Percentiles rank a stretch among this genome's conserved stretches.
phyloP scores from a whole-genome alignment of 2,888 invertebrate species.

The Lobophora halterata region DNA sequence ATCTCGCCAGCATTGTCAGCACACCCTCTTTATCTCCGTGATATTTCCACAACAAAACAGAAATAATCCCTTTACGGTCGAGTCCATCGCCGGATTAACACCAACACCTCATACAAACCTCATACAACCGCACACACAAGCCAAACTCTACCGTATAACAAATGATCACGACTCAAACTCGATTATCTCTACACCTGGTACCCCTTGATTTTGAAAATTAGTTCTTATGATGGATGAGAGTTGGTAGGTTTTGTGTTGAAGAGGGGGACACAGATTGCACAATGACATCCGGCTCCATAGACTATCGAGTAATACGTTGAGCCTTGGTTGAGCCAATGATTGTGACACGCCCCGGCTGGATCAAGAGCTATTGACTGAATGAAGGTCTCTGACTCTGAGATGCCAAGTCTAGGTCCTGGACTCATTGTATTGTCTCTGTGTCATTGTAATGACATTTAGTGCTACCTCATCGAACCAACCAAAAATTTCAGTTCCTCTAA shows the following conservation, averaged over 20 bases:
- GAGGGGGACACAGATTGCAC: slow-evolving; percentile 14
- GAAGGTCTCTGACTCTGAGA: too few relatives aligned
- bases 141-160: neutral
- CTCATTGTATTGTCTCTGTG: too few relatives aligned
- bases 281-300: slow-evolving; percentile 15
- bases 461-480: too few relatives aligned
- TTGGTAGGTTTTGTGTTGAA: slow-evolving; percentile 7
- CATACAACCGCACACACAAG: neutral
- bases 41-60: slow-evolving; percentile 16
- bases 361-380: too few relatives aligned
- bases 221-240: neutral
- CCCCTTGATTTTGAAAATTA: neutral
- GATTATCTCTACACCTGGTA: neutral
- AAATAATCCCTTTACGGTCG: slow-evolving; percentile 23
- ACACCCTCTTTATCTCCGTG: slow-evolving; percentile 9
- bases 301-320: too few relatives aligned
- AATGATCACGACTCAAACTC: slow-evolving; percentile 2
- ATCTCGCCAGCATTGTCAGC: neutral
- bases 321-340: slow-evolving; percentile 26
- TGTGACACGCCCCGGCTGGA: slow-evolving; percentile 17
- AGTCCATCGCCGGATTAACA: slow-evolving; percentile 15
- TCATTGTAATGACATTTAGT: too few relatives aligned
- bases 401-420: too few relatives aligned
- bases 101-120: slow-evolving; percentile 22
- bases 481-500: too few relatives aligned